These are phyloP conservation scores for Otocyon megalotis DNA, from an alignment of 2,113 vertebrate genomes.

Conservation along the genomic window DNA sequence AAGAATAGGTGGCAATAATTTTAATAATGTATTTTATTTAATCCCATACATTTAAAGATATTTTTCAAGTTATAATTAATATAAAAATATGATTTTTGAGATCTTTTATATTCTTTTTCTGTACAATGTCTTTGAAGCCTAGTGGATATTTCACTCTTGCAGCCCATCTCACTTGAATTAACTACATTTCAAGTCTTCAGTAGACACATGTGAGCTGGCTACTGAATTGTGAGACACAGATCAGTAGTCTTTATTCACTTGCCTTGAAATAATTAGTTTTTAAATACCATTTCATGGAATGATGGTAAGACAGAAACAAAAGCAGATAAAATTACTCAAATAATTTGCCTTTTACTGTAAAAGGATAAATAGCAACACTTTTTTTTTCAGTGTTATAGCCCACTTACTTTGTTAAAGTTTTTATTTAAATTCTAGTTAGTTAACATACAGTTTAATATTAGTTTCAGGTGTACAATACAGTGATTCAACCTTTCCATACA, in stretches of 20 bases:
- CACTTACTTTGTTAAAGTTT: neutral
- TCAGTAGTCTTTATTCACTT: neutral
- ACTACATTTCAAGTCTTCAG: neutral
- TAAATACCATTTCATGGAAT: neutral
- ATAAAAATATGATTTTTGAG: neutral
- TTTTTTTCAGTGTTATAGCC: neutral
- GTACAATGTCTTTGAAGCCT: neutral
- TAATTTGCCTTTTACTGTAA: neutral
- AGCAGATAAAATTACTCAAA: neutral
- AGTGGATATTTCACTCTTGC: neutral
- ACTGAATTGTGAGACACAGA: neutral
- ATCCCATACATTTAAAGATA: neutral
- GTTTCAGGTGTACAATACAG: neutral
- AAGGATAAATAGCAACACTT: neutral
- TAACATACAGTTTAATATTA: neutral
- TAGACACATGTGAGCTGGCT: too few species aligned
- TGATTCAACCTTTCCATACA: neutral
- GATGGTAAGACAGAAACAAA: neutral
- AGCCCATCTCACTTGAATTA: neutral
- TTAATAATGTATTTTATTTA: neutral
- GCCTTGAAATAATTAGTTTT: neutral
- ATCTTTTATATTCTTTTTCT: neutral
- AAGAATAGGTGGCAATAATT: neutral
- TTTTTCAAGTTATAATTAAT: neutral
- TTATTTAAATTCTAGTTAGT: neutral